Evolutionary conservation across 2,797 vertebrate genomes (phyloP), one percentile per base, ranked within the genome.

Genomic region (Macropodus opercularis): DNA sequence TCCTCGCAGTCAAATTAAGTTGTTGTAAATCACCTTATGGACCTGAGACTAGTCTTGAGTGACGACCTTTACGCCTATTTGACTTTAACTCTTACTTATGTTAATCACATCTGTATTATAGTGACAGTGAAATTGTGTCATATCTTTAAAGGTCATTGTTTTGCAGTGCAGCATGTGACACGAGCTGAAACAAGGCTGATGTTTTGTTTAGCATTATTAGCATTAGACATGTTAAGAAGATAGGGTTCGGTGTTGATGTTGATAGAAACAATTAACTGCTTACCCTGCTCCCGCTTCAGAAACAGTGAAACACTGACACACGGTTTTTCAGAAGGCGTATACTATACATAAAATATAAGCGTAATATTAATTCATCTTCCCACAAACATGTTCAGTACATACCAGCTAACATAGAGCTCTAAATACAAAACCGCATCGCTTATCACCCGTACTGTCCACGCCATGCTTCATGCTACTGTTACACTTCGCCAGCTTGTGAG

Each of bases 21-120:
- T 86, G 84, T 77, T 85, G 87, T 87, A 89, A 90, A 90, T 92
- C 85, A 88, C 79, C 71, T 46, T 0, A 51, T 47, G 44, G 83
- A 76, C 74, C 79, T 19, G 66, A 39, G 81, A 88, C 80, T 77
- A 84, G 77, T 85, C 85, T 85, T 85, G 82, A 91, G 85, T 90
- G 89, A 92, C 83, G 87, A 91, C 90, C 89, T 90, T 90, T 91
- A 92, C 85, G 88, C 87, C 85, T 86, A 81, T 89, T 90, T 89
- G 88, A 90, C 87, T 92, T 89, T 84, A 84, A 87, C 79, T 89
- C 87, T 87, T 90, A 86, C 87, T 90, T 90, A 90, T 88, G 88
- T 91, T 89, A 89, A 89, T 91, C 86, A 89, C 80, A 81, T 86
- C 79, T 83, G 84, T 85, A 79, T 82, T 83, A 83, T 84, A 85